A percentile compares a stretch with the other conserved stretches of the same genome.
Conservation (phyloP, 2,113 vertebrate species). For the Apodemus speciosus region DNA sequence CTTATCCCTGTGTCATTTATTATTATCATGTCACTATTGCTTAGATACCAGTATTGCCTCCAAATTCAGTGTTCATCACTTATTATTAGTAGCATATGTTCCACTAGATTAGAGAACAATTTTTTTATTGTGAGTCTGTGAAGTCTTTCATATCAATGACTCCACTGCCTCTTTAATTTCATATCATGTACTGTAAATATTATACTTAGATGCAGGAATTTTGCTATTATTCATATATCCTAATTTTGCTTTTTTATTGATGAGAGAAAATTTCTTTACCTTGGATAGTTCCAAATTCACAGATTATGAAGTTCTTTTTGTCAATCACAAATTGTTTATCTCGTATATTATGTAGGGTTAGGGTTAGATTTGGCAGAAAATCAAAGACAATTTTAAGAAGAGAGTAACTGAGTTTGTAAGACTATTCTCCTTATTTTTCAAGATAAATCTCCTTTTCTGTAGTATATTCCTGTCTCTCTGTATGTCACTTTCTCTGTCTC, state of each 20-base stretch:
- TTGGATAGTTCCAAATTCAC: background rate
- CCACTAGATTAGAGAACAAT: background rate
- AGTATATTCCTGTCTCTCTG: too few relatives aligned
- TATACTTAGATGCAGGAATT: background rate
- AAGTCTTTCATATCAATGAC: background rate
- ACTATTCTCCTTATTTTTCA: background rate
- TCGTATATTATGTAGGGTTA: background rate
- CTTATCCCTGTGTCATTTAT: background rate
- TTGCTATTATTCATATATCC: background rate
- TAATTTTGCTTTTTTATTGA: background rate
- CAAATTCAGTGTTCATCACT: slow-evolving; percentile 22
- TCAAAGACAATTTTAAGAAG: background rate
- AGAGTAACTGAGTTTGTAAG: background rate
- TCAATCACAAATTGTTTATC: background rate
- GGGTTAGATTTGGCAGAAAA: background rate
- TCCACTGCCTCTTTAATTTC: background rate
- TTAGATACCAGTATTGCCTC: slow-evolving; percentile 1
- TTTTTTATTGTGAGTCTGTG: background rate
- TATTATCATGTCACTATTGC: background rate
- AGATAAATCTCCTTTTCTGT: background rate
- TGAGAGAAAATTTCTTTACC: background rate
- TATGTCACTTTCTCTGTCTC: background rate
- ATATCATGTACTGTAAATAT: background rate
- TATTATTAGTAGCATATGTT: background rate
- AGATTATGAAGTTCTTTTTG: background rate